Conservation (phyloP, 2,113 vertebrate genomes). For the Leucopsar rothschildi region DNA sequence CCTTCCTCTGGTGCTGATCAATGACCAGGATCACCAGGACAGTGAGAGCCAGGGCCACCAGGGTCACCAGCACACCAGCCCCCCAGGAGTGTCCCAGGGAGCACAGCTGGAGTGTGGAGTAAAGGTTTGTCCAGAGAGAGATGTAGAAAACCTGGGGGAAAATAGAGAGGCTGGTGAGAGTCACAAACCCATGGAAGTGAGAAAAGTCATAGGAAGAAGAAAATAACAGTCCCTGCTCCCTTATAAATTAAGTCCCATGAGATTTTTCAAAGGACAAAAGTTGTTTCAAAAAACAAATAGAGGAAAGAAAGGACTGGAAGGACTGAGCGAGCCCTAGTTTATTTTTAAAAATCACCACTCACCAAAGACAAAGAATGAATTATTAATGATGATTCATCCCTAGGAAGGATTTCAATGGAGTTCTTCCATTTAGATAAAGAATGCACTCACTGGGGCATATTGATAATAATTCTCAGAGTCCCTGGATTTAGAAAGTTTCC, state of each 20-base stretch:
- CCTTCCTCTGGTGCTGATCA: constrained; percentile 63
- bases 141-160: constrained; percentile 70
- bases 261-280: background rate
- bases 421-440: constrained; percentile 23
- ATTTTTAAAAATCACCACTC: background rate
- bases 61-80: constrained; percentile 63
- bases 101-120: constrained; percentile 70
- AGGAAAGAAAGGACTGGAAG: background rate
- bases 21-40: constrained; percentile 62
- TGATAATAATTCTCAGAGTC: background rate
- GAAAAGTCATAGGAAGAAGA: background rate
- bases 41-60: constrained; percentile 50
- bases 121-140: constrained; percentile 77
- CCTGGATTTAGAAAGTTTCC: background rate
- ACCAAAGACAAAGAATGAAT: background rate
- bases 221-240: background rate
- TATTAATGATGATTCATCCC: constrained; percentile 32
- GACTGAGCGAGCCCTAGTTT: background rate
- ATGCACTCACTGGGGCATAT: background rate
- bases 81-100: constrained; percentile 65
- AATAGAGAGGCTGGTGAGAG: background rate
- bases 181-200: background rate
- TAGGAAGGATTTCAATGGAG: background rate
- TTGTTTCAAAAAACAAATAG: background rate
- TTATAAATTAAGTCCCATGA: background rate